phyloP scores from a whole-genome alignment of 2,113 vertebrate species.

The Hydrolagus affinis region DNA sequence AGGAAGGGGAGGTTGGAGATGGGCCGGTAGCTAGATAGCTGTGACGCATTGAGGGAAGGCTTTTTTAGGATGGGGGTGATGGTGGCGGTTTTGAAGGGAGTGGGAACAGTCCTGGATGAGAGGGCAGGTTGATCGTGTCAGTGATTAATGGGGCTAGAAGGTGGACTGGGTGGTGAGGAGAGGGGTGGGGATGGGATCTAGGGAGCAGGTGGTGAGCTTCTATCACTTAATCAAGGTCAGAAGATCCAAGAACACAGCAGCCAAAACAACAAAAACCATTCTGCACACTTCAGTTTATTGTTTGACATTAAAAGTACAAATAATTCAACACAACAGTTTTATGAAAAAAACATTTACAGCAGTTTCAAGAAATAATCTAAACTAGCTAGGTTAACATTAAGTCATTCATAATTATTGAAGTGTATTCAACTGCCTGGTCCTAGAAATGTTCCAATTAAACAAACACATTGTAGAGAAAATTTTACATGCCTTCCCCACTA shows the following conservation, averaged over 20 bases:
- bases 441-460: conserved; percentile 75
- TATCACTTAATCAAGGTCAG: background rate
- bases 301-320: conserved; percentile 99
- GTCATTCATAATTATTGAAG: conserved; percentile 98
- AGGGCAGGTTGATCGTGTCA: too few species aligned
- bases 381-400: conserved; percentile 99
- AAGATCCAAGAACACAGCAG: conserved; percentile 39
- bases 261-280: conserved; percentile 51
- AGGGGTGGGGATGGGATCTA: too few species aligned
- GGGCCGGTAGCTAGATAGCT: too few species aligned
- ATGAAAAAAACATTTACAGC: conserved; percentile 69
- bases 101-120: too few species aligned
- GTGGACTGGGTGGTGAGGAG: too few species aligned
- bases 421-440: conserved; percentile 91
- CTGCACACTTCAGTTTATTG: conserved; percentile 99
- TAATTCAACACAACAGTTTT: conserved; percentile 98
- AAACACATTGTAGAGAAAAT: conserved; percentile 94
- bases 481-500: conserved; percentile 94
- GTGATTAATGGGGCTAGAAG: too few species aligned
- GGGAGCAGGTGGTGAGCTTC: too few species aligned
- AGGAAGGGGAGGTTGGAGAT: too few species aligned
- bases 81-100: too few species aligned
- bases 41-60: too few species aligned
- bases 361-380: conserved; percentile 93
- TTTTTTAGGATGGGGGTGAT: too few species aligned